Evolutionary conservation across 2,113 vertebrate species (phyloP), one percentile per base, ranked within the genome.

Genomic region (Ornithorhynchus anatinus): DNA sequence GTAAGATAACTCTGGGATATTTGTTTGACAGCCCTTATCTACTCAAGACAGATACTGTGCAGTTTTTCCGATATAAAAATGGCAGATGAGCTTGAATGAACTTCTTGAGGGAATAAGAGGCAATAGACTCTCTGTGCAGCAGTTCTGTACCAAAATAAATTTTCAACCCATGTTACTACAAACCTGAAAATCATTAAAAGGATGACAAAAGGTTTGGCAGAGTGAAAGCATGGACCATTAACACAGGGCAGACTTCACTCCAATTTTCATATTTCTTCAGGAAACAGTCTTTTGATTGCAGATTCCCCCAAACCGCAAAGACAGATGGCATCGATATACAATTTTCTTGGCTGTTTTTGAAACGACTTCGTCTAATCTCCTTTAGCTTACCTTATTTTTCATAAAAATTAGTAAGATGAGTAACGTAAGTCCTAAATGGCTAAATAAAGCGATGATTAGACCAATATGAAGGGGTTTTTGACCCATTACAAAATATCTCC

Each of bases 181-280:
- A 20, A 67, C 19, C 52, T 81, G 58, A 85, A 85, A 82, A 25
- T n/a, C 71, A 70, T 42, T 20, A 82, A 52, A 77, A 63, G 70
- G 73, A 52, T 77, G 29, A 76, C 22, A 74, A 77, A 82, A 29
- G 10, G 29, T 74, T 62, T 60, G 40, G 10, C 31, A 75, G 19
- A 79, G 35, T 53, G 75, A 37, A 54, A 73, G 57, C 66, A 48
- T 47, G 77, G 77, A 39, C 2, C 25, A 58, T 42, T 58, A 25
- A 39, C 23, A 11, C 16, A 11, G 17, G 17, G 37, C 16, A 29
- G 16, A 10, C 58, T 62, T 54, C 25, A 77, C 22, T 15, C 5
- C 40, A 59, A 35, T 81, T 81, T 67, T 64, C 0, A 48, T 10
- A 70, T 45, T 36, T 70, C 77, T 76, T 79, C 60, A 72, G 59